Percentiles rank a stretch among this genome's conserved stretches.
Evolutionary conservation across 2,888 invertebrate genomes (phyloP).

Genomic region (Steinernema carpocapsae): DNA sequence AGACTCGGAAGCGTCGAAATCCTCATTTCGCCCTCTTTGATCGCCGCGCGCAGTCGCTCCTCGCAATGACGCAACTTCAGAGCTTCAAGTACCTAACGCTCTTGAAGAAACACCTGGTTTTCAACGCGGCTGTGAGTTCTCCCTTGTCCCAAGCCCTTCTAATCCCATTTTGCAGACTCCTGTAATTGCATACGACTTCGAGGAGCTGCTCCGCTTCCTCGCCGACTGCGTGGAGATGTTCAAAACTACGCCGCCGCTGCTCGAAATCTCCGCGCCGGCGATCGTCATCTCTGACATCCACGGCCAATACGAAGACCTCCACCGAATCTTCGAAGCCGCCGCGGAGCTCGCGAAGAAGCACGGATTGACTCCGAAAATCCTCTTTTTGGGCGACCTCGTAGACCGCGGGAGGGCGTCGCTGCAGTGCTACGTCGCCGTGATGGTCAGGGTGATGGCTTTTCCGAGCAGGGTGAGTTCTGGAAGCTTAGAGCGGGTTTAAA

Average conservation of each 20-base stretch:
- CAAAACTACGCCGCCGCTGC: too few relatives aligned
- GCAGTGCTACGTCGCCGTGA: neutral
- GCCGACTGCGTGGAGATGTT: too few relatives aligned
- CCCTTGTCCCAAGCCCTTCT: too few relatives aligned
- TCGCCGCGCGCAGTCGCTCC: too few relatives aligned
- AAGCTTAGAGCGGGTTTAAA: neutral
- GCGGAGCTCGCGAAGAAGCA: neutral
- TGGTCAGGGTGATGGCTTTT: neutral
- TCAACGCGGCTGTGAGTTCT: too few relatives aligned
- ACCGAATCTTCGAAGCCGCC: neutral
- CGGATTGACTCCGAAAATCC: neutral
- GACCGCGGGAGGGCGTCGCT: neutral
- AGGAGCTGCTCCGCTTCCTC: too few relatives aligned
- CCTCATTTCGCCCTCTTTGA: too few relatives aligned
- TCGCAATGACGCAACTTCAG: neutral
- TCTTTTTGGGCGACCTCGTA: neutral
- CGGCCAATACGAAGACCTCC: too few relatives aligned
- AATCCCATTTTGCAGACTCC: too few relatives aligned
- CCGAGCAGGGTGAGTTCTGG: neutral
- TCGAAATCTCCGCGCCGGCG: neutral
- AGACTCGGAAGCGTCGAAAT: too few relatives aligned
- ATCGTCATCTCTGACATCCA: neutral
- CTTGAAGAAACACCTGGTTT: too few relatives aligned
- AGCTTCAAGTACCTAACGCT: neutral
- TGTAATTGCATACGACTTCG: too few relatives aligned